These are phyloP conservation scores for Dasypolia templi DNA, from an alignment of 2,888 invertebrate species.

Conservation along the genomic window DNA sequence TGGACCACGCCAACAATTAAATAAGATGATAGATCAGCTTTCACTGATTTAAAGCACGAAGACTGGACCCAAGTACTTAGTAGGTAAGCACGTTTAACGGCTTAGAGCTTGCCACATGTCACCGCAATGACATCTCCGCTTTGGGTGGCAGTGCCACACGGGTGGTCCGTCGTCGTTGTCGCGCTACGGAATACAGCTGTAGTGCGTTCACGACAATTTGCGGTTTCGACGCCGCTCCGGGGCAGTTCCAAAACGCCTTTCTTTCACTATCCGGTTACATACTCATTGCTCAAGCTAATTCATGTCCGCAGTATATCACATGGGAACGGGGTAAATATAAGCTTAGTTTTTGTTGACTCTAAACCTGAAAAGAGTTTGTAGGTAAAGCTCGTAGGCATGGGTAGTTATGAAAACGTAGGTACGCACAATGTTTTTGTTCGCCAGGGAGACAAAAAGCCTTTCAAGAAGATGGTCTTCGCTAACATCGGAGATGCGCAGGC, in stretches of 20 bases:
- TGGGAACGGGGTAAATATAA: not conserved
- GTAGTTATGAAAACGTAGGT: not conserved
- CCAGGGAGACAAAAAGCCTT: slow-evolving; percentile 96
- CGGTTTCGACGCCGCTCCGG: too few species aligned
- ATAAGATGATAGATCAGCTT: not conserved
- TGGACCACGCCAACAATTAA: not conserved
- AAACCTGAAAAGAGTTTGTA: not conserved
- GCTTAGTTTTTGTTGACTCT: not conserved
- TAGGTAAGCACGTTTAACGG: not conserved
- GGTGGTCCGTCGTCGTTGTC: not conserved
- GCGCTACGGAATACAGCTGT: too few species aligned
- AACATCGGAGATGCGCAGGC: slow-evolving; percentile 99
- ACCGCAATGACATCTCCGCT: not conserved
- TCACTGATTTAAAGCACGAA: not conserved
- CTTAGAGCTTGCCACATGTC: not conserved
- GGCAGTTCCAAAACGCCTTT: too few species aligned
- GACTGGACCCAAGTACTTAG: not conserved
- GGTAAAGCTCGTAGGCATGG: not conserved
- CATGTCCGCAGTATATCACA: too few species aligned
- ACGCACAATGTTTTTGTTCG: slow-evolving; percentile 54
- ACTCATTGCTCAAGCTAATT: too few species aligned
- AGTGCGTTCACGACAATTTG: too few species aligned
- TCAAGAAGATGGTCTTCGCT: slow-evolving; percentile 97
- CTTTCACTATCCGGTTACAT: too few species aligned
- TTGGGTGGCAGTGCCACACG: not conserved